Base-by-base conservation (phyloP, 2,797 vertebrate genomes). In the Manis crassicaudata region DNA sequence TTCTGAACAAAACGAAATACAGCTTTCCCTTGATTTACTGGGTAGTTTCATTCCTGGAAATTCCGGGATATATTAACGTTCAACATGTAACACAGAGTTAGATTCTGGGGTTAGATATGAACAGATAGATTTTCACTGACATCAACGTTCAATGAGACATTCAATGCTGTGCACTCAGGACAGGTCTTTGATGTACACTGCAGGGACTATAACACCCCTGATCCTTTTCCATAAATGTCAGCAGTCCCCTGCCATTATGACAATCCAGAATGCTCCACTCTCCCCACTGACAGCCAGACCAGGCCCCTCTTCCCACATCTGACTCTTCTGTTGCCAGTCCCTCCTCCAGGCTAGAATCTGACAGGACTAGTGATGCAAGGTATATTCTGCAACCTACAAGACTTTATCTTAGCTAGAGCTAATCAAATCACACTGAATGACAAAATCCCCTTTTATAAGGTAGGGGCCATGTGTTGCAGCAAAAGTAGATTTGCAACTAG, bases 11-110 rank as follows among this genome's bases (percentile, higher is more conserved):
- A 87, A 77, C 5, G 4, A 84, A 68, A 25, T 21, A 40, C 2
- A 56, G 21, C 43, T 77, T 84, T 54, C n/a, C 43, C 32, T 50
- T 2, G 16, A 70, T 46, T 32, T 68, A 52, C 40, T 18, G 52
- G 58, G 81, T 23, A 43, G 58, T 52, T 90, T n/a, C 27, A 25
- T 32, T 68, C 62, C 58, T 92, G 21, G 37, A 92, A 91, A 89
- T 72, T 50, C 54, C 29, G 82, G 86, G n/a, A 58, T 58, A 25
- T 88, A 68, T 43, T 5, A 29, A 62, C 16, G 85, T 65, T 52
- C 56, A 89, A 43, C 60, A 62, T 35, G 21, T 21, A 85, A 50
- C 58, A 85, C 50, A 77, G 67, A 82, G 46, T 23, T 37, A 43
- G n/a, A 65, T 17, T 72, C 92, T 67, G 80, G 65, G 58, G 29